phyloP scores from a whole-genome alignment of 2,113 vertebrate species.

The Oncorhynchus kisutch region DNA sequence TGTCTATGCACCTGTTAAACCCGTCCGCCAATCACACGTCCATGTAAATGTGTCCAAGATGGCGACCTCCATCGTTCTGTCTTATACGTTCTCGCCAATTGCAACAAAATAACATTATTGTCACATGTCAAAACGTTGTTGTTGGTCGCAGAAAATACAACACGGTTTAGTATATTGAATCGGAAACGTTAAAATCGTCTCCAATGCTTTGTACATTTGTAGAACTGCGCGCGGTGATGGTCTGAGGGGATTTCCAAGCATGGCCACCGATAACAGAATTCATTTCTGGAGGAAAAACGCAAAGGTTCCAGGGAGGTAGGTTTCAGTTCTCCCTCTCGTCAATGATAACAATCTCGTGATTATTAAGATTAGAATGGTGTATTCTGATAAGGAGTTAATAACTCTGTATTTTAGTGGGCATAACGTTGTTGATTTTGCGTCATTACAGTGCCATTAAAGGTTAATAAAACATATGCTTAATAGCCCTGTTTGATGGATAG shows the following conservation, averaged over 20 bases:
- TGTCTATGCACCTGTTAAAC: slow-evolving; percentile 50
- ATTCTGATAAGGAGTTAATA: neutral
- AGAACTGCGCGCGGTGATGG: slow-evolving; percentile 30
- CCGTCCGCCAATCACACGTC: slow-evolving; percentile 72
- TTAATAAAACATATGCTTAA: neutral
- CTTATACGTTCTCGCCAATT: slow-evolving; percentile 24
- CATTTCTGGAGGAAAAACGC: slow-evolving; percentile 94
- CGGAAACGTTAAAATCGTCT: slow-evolving; percentile 13
- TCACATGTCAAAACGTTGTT: neutral
- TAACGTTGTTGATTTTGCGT: neutral
- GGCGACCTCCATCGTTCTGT: slow-evolving; percentile 74
- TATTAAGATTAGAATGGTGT: neutral
- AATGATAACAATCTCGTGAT: neutral
- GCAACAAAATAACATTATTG: slow-evolving; percentile 10
- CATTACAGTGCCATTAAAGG: neutral
- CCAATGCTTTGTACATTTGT: slow-evolving; percentile 27
- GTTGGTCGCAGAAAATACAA: neutral
- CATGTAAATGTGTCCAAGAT: slow-evolving; percentile 76
- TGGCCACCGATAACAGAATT: slow-evolving; percentile 89
- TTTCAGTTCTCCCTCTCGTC: neutral
- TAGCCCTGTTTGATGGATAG: neutral
- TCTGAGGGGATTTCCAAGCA: slow-evolving; percentile 59
- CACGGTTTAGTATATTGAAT: neutral
- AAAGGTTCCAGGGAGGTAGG: slow-evolving; percentile 91
- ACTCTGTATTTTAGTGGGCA: neutral